Conservation (phyloP, 2,888 invertebrate species). For the Ormia ochracea region DNA sequence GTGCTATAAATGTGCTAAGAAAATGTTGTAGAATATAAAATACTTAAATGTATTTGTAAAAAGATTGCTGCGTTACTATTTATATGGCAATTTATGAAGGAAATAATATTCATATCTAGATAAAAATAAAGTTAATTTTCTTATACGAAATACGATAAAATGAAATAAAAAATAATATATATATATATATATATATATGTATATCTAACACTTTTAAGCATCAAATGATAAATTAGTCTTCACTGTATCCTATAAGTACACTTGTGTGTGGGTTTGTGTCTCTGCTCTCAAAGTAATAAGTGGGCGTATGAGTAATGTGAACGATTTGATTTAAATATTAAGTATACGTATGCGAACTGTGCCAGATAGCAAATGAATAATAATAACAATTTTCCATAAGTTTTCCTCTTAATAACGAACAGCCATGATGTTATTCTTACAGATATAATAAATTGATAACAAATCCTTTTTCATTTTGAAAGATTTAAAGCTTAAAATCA, state of each 20-base stretch:
- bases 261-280: background rate
- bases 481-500: too few relatives aligned
- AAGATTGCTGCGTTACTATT: conserved; percentile 21
- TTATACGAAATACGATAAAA: background rate
- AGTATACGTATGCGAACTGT: conserved; percentile 7
- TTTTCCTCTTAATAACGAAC: too few relatives aligned
- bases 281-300: background rate
- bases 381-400: too few relatives aligned
- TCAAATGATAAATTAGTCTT: background rate
- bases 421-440: too few relatives aligned
- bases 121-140: conserved; percentile 40
- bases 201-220: background rate
- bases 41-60: background rate
- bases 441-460: too few relatives aligned
- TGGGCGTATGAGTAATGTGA: conserved; percentile 15
- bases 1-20: conserved; percentile 56
- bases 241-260: too few relatives aligned
- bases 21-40: background rate
- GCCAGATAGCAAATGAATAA: too few relatives aligned
- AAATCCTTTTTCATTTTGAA: too few relatives aligned
- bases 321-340: conserved; percentile 3
- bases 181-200: too few relatives aligned
- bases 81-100: conserved; percentile 32
- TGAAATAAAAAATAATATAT: background rate
- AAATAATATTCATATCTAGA: conserved; percentile 14